Evolutionary conservation across 2,888 invertebrate species (phyloP).

Genomic region (Hypercompe scribonia): DNA sequence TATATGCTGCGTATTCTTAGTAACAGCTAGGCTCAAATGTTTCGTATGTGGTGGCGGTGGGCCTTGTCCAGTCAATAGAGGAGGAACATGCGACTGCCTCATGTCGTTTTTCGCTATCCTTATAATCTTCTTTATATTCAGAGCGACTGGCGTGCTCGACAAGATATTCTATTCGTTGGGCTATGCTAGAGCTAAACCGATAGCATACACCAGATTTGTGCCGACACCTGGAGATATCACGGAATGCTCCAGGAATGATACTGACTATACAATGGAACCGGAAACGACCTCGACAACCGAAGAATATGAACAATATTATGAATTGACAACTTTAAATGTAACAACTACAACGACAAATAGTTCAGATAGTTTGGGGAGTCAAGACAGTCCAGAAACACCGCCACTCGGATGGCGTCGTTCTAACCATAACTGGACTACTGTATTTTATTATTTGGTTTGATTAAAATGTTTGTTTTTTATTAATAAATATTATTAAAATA

Average conservation of each 20-base stretch:
- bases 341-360: neutral
- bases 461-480: constrained; percentile 3
- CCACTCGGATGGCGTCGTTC: neutral
- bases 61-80: constrained; percentile 66
- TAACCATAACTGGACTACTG: constrained; percentile 20
- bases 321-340: neutral
- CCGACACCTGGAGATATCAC: constrained; percentile 71
- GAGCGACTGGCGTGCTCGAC: constrained; percentile 72
- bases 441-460: constrained; percentile 20
- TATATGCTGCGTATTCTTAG: constrained; percentile 72
- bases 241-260: constrained; percentile 68
- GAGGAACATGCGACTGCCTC: constrained; percentile 67
- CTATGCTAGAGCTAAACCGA: constrained; percentile 63
- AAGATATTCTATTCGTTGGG: constrained; percentile 75
- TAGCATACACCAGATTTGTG: constrained; percentile 51
- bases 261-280: constrained; percentile 8
- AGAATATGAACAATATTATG: neutral
- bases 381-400: neutral
- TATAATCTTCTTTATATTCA: constrained; percentile 71
- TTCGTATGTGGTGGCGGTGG: constrained; percentile 76
- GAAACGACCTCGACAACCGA: neutral
- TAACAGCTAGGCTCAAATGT: constrained; percentile 71
- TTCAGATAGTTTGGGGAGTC: neutral
- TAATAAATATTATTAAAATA: neutral
- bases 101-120: constrained; percentile 70